Conservation (phyloP, 1,140 invertebrate species). For the Pachyrhynchus sulphureomaculatus region DNA sequence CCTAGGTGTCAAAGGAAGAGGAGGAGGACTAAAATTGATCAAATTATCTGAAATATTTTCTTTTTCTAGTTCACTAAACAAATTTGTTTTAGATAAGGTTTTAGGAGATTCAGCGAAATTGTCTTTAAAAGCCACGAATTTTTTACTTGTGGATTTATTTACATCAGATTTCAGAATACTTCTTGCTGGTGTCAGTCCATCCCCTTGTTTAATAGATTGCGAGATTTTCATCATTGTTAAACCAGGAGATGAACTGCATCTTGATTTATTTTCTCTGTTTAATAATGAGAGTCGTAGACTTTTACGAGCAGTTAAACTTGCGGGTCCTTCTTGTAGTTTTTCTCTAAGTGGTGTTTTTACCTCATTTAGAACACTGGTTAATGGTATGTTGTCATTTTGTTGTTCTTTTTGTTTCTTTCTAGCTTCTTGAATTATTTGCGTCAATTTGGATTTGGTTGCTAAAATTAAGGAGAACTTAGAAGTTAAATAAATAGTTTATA, state of each 20-base stretch:
- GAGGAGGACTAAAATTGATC: no score
- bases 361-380: neutral
- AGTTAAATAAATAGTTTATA: no score
- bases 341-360: neutral
- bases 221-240: constrained; percentile 39
- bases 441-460: no score
- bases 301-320: neutral
- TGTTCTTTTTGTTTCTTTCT: no score
- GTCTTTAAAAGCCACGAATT: constrained; percentile 36
- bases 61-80: constrained; percentile 1
- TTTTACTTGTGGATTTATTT: constrained; percentile 26
- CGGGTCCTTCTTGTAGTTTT: neutral
- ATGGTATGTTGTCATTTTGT: neutral
- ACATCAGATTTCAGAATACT: constrained; percentile 35
- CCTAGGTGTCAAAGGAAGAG: no score
- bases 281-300: constrained; percentile 23
- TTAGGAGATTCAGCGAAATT: neutral
- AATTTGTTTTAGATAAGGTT: neutral
- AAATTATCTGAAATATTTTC: neutral
- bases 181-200: constrained; percentile 34
- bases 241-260: constrained; percentile 24
- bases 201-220: constrained; percentile 32
- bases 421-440: no score
- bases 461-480: no score
- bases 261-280: neutral